Base-by-base conservation (phyloP, 2,888 invertebrate species). In the Dynastes hyllus region DNA sequence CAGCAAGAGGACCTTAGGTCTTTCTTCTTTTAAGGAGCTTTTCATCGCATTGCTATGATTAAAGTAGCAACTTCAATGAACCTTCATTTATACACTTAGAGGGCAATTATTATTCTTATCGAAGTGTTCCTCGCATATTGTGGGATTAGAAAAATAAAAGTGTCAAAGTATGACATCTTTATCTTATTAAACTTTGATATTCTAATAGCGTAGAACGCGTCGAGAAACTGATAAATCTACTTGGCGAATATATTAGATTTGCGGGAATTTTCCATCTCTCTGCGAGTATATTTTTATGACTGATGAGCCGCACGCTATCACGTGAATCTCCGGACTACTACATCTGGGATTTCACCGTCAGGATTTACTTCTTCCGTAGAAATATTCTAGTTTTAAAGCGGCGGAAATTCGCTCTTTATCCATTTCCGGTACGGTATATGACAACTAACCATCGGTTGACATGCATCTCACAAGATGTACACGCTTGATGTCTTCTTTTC, bases 351-450 rank as follows among this genome's bases (percentile, higher is more conserved):
- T 63, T 50, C 22, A 4, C 58, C 22, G 9, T 73, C 58, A 40
- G 73, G 73, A 73, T 73, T 73, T 73, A 75, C 73, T 75, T 63
- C 61, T 61, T 40, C 40, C 61, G 73, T 55, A 75, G 58, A 53
- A 71, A 75, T 45, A 61, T 75, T 45, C 73, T 29, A 61, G 61
- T 75, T 61, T 75, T 75, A 61, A 69, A 29, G 73, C 61, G 40
- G 40, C 73, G 61, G 73, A 75, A 75, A 75, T 75, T 75, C 61
- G 61, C 63, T 61, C 73, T 61, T 75, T 75, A 75, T 61, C 50
- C 73, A 75, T 75, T 75, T 75, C 73, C 73, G 73, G 61, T 13
- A 11, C 73, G 29, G 45, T 63, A 45, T 61, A 75, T 75, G 45
- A 61, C 73, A 75, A 75, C 73, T 75, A 75, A 61, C 61, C 58